Conservation (phyloP, 2,797 vertebrate species). For the Anabas testudineus region DNA sequence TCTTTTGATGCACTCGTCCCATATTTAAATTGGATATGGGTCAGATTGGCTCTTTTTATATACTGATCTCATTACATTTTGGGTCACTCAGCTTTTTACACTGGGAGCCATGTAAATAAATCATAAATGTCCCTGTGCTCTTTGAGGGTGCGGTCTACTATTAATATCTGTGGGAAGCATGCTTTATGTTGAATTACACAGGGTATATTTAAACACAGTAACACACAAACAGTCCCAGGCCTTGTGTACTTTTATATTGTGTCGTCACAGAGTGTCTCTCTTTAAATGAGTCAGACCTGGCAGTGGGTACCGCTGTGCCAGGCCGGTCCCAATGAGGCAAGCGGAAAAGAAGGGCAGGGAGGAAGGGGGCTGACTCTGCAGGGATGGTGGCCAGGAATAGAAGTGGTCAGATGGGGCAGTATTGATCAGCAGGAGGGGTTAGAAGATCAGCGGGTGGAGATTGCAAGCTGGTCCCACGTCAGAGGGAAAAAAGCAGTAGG, state of each 20-base stretch:
- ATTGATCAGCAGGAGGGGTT: slow-evolving; percentile 73
- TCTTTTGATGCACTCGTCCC: slow-evolving; percentile 60
- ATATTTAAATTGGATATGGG: slow-evolving; percentile 71
- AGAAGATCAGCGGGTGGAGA: slow-evolving; percentile 49
- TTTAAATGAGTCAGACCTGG: slow-evolving; percentile 64
- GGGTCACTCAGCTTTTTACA: slow-evolving; percentile 73
- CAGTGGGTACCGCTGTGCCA: slow-evolving; percentile 41
- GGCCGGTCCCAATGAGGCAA: slow-evolving; percentile 53
- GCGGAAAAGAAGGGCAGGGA: slow-evolving; percentile 49
- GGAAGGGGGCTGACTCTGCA: slow-evolving; percentile 67
- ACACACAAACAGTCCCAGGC: slow-evolving; percentile 4
- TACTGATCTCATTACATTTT: slow-evolving; percentile 74
- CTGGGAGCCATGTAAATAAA: slow-evolving; percentile 67
- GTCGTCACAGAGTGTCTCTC: slow-evolving; percentile 30
- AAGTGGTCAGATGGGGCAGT: slow-evolving; percentile 70
- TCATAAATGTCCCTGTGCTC: slow-evolving; percentile 60
- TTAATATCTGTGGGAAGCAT: slow-evolving; percentile 13
- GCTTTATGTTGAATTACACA: slow-evolving; percentile 11
- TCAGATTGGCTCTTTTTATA: slow-evolving; percentile 74
- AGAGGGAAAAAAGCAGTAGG: slow-evolving; percentile 27
- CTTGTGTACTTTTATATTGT: slow-evolving; percentile 2
- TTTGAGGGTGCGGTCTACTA: slow-evolving; percentile 45
- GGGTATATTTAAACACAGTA: not conserved
- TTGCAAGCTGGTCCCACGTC: slow-evolving; percentile 30
- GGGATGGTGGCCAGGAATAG: slow-evolving; percentile 73